Percentiles rank a stretch among this genome's conserved stretches.
These are phyloP conservation scores for Tetheella fluctuosa DNA, from an alignment of 2,888 invertebrate genomes.

Conservation along the genomic window DNA sequence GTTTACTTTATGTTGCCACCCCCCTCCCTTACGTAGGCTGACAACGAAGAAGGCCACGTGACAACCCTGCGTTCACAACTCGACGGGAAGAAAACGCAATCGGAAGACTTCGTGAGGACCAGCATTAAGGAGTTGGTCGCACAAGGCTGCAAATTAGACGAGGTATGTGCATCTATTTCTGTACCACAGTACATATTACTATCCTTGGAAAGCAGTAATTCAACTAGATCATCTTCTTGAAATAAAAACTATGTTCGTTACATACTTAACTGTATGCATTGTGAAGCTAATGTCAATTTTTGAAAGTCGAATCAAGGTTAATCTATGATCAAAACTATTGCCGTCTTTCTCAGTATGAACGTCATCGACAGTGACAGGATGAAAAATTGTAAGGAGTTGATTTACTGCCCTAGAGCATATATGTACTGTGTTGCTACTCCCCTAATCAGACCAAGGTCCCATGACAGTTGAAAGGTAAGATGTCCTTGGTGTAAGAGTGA, in stretches of 20 bases:
- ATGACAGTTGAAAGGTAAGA: neutral
- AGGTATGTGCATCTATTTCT: conserved; percentile 63
- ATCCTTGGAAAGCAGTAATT: neutral
- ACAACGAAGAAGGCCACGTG: conserved; percentile 86
- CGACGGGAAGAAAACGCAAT: conserved; percentile 78
- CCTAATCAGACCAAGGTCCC: neutral
- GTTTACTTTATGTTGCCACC: conserved; percentile 42
- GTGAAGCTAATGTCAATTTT: too few species aligned
- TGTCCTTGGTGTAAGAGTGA: neutral
- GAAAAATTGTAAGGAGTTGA: too few species aligned
- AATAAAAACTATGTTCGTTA: too few species aligned
- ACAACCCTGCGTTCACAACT: conserved; percentile 82
- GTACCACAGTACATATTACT: conserved; percentile 5
- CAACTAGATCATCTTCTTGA: neutral
- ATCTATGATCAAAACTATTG: too few species aligned
- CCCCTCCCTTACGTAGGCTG: conserved; percentile 81
- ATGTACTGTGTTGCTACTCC: neutral
- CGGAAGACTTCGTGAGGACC: conserved; percentile 78
- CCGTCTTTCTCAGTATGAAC: too few species aligned
- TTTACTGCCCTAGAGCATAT: neutral
- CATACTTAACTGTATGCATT: too few species aligned
- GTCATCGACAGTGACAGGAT: too few species aligned
- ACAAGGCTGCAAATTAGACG: conserved; percentile 73
- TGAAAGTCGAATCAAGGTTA: too few species aligned
- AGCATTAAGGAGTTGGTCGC: conserved; percentile 80